A percentile compares a stretch with the other conserved stretches of the same genome.
Evolutionary conservation across 2,888 invertebrate species (phyloP).

Genomic region (Eristalis intricaria): DNA sequence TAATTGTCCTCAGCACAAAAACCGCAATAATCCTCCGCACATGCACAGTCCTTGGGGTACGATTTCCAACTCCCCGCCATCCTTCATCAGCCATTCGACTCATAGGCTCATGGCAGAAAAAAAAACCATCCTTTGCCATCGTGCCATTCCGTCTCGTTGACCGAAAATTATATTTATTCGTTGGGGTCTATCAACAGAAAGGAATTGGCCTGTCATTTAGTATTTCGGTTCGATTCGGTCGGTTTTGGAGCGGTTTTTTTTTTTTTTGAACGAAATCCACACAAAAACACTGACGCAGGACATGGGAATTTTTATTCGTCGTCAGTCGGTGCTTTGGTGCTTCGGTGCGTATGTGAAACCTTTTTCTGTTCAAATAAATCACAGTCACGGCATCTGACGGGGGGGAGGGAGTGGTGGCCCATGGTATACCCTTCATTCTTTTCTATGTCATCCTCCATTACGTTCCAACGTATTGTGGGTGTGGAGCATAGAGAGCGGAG

Average conservation of each 20-base stretch:
- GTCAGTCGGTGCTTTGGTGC: background rate
- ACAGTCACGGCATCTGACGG: slow-evolving; percentile 14
- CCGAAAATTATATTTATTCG: slow-evolving; percentile 38
- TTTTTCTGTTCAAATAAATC: slow-evolving; percentile 58
- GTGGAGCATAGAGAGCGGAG: background rate
- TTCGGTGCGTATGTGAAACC: slow-evolving; percentile 66
- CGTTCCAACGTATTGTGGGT: slow-evolving; percentile 53
- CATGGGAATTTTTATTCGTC: slow-evolving; percentile 37
- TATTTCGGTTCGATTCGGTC: slow-evolving; percentile 50
- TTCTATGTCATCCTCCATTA: slow-evolving; percentile 64
- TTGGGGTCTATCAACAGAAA: slow-evolving; percentile 59
- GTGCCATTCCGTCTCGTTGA: slow-evolving; percentile 9
- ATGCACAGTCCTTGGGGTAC: slow-evolving; percentile 63
- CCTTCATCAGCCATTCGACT: background rate
- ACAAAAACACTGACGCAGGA: slow-evolving; percentile 54
- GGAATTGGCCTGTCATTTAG: slow-evolving; percentile 70
- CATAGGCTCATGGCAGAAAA: background rate
- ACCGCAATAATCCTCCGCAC: slow-evolving; percentile 65
- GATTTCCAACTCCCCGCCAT: slow-evolving; percentile 34
- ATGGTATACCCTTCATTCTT: slow-evolving; percentile 13
- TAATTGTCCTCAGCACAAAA: slow-evolving; percentile 56
- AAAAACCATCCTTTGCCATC: background rate
- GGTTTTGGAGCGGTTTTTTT: slow-evolving; percentile 37
- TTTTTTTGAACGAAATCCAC: slow-evolving; percentile 68
- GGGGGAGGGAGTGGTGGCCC: background rate